These are phyloP conservation scores for Nasonia longicornis DNA, from an alignment of 1,140 invertebrate genomes.

Conservation along the genomic window DNA sequence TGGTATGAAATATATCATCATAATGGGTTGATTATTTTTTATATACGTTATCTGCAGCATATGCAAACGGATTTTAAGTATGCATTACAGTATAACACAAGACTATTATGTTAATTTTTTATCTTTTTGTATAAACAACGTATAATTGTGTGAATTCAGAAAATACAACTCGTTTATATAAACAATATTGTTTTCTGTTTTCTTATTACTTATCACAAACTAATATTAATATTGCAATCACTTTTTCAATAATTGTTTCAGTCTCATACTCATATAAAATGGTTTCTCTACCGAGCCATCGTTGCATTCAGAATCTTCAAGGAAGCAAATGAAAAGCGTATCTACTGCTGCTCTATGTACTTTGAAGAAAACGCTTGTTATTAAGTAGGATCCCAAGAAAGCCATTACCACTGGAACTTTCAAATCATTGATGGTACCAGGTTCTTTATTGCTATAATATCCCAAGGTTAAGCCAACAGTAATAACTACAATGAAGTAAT, in stretches of 20 bases:
- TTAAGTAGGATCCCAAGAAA: conserved; percentile 70
- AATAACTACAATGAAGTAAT: conserved; percentile 73
- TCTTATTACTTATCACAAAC: background rate
- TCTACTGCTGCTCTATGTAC: conserved; percentile 96
- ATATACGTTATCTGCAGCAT: background rate
- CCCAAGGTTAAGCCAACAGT: conserved; percentile 59
- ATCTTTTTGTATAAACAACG: background rate
- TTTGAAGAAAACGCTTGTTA: conserved; percentile 83
- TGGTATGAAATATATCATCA: background rate
- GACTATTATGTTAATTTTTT: background rate
- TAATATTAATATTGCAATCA: conserved; percentile 18
- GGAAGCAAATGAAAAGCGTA: conserved; percentile 95
- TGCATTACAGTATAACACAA: background rate
- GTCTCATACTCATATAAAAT: conserved; percentile 92
- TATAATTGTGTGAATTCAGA: background rate
- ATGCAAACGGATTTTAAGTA: background rate
- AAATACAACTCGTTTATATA: background rate
- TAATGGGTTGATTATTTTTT: background rate
- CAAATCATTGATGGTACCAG: conserved; percentile 70
- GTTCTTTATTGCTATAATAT: conserved; percentile 45
- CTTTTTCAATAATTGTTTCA: conserved; percentile 54
- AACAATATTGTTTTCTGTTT: background rate
- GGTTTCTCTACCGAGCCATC: conserved; percentile 91
- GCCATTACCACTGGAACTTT: conserved; percentile 69
- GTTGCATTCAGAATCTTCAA: conserved; percentile 95